Conservation (phyloP, 2,797 vertebrate species). For the Botia almorhae region DNA sequence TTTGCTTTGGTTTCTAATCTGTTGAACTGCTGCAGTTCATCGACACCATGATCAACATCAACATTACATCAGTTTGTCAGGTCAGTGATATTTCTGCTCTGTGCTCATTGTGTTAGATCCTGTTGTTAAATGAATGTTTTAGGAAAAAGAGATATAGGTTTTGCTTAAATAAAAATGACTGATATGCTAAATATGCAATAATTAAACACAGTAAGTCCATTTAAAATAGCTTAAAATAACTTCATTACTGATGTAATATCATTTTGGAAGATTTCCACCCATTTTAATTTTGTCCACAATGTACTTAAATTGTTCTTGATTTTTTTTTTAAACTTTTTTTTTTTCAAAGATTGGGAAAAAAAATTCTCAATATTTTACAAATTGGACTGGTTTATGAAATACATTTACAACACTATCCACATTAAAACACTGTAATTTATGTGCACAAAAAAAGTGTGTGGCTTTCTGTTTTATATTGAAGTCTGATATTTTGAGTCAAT, state of each 20-base stretch:
- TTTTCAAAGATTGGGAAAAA: no score
- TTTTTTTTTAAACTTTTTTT: no score
- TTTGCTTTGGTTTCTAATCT: not conserved
- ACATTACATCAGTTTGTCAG: slow-evolving; percentile 89
- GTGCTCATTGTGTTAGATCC: not conserved
- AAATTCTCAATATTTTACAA: not conserved
- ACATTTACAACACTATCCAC: not conserved
- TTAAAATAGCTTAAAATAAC: no score
- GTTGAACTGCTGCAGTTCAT: slow-evolving; percentile 77
- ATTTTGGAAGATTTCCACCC: no score
- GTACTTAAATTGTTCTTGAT: no score
- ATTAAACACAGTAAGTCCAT: no score
- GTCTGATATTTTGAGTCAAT: not conserved
- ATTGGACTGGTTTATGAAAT: not conserved
- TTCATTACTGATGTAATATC: no score
- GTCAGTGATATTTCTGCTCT: slow-evolving; percentile 63
- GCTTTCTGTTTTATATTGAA: not conserved
- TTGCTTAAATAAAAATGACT: no score
- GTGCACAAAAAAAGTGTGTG: not conserved
- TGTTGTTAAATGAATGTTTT: not conserved
- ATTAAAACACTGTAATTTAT: not conserved
- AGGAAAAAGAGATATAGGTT: not conserved
- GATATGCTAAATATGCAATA: not conserved
- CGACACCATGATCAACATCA: slow-evolving; percentile 86
- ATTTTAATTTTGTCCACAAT: no score